These are phyloP conservation scores for Hypocryptadius cinnamomeus DNA, from an alignment of 2,113 vertebrate genomes.

Conservation along the genomic window DNA sequence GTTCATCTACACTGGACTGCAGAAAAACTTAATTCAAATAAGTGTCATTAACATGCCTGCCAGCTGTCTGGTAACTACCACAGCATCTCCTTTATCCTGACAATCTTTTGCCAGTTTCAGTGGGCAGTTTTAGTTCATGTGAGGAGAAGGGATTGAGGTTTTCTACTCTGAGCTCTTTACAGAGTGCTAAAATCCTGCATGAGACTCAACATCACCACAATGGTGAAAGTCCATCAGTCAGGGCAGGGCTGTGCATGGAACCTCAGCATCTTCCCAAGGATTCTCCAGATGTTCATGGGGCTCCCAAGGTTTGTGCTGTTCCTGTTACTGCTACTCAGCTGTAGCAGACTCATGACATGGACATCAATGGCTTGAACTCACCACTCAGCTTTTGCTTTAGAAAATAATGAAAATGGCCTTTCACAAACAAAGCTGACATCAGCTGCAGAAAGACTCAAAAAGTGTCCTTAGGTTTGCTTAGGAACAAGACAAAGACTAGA, in stretches of 20 bases:
- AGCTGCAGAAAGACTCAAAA: not conserved
- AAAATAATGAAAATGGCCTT: not conserved
- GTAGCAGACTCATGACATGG: accelerated
- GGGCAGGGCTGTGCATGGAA: not conserved
- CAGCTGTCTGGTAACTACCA: not conserved
- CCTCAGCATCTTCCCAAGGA: not conserved
- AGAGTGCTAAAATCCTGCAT: not conserved
- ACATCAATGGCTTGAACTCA: not conserved
- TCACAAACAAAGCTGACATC: not conserved
- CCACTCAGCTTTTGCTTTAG: not conserved
- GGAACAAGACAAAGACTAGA: not conserved
- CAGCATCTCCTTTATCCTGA: not conserved
- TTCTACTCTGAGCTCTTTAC: not conserved
- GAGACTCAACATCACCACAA: not conserved
- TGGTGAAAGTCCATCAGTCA: no score
- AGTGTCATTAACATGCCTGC: not conserved
- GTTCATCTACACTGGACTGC: not conserved
- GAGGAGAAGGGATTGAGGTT: not conserved
- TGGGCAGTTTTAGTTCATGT: not conserved
- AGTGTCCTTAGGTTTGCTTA: not conserved
- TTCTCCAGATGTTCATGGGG: accelerated
- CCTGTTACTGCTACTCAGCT: not conserved
- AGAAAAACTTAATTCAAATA: not conserved
- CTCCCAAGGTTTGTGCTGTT: not conserved
- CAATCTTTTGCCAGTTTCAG: not conserved